Conservation (phyloP, 2,113 vertebrate species). For the Machaerirhynchus nigripectus region DNA sequence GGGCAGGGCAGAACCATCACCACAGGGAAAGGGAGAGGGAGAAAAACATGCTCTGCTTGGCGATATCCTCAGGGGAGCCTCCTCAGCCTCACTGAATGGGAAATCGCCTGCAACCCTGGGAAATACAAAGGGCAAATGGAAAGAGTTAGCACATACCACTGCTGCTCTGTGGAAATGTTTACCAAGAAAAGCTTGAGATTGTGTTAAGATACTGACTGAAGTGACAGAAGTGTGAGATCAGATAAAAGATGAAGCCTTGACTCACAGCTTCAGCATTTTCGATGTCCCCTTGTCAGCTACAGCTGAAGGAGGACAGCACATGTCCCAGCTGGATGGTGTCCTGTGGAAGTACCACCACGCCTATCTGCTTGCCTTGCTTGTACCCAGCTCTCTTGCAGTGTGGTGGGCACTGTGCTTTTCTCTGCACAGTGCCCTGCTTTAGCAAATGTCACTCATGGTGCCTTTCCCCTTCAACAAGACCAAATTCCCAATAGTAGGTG, state of each 20-base stretch:
- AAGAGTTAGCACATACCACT: conserved; percentile 40
- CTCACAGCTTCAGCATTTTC: not conserved
- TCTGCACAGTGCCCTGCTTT: not conserved
- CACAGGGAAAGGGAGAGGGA: not conserved
- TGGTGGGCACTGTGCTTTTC: not conserved
- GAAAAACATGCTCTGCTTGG: not conserved
- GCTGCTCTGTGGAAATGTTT: conserved; percentile 48
- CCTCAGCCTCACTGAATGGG: not conserved
- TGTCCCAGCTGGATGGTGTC: not conserved
- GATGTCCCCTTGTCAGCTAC: not conserved
- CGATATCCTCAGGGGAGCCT: not conserved
- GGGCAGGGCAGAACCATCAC: not conserved
- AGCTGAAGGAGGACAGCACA: not conserved
- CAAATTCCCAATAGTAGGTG: not conserved
- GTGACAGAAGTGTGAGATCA: not conserved
- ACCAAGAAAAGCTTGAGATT: conserved; percentile 30
- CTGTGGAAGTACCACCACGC: not conserved
- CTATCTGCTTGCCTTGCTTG: not conserved
- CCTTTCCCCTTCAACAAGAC: not conserved
- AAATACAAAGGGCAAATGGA: conserved; percentile 38
- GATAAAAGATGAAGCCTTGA: not conserved
- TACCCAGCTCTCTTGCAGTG: not conserved
- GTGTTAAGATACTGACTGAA: not conserved
- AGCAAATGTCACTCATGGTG: not conserved
- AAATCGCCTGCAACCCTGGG: not conserved